Percentiles rank a stretch among this genome's conserved stretches.
phyloP scores from a whole-genome alignment of 2,797 vertebrate genomes.

The Sciurus vulgaris region DNA sequence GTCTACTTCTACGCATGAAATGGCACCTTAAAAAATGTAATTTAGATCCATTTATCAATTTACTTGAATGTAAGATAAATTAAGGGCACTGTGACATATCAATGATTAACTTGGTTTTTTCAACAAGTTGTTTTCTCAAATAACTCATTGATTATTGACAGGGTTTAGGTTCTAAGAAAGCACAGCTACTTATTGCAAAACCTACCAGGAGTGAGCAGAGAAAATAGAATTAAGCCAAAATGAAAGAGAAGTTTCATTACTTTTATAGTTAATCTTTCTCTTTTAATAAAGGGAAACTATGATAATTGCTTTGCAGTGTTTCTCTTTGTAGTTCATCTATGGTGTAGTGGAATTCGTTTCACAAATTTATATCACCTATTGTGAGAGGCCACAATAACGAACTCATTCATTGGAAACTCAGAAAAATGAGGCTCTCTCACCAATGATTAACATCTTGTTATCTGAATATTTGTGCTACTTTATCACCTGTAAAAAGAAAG shows the following conservation, averaged over 20 bases:
- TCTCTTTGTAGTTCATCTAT: background rate
- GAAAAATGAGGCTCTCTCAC: background rate
- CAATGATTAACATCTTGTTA: background rate
- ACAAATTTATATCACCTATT: background rate
- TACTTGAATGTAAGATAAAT: slow-evolving; percentile 32
- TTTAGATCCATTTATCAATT: slow-evolving; percentile 41
- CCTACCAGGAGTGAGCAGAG: background rate
- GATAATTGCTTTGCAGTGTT: background rate
- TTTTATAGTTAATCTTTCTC: background rate
- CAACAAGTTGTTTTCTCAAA: background rate
- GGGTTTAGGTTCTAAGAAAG: background rate
- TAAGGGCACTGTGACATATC: background rate
- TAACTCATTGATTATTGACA: slow-evolving; percentile 6
- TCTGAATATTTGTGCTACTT: background rate
- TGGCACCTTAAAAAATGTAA: slow-evolving; percentile 31
- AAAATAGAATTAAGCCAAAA: background rate
- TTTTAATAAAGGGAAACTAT: background rate
- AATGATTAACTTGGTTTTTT: slow-evolving; percentile 45
- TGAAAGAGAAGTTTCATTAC: background rate
- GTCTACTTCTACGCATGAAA: background rate
- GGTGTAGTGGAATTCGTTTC: background rate
- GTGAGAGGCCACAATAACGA: background rate
- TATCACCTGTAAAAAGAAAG: slow-evolving; percentile 21
- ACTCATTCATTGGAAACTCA: background rate
- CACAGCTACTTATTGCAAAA: background rate